A percentile compares a stretch with the other conserved stretches of the same genome.
Conservation (phyloP, 2,797 vertebrate genomes). For the Notolabrus celidotus region DNA sequence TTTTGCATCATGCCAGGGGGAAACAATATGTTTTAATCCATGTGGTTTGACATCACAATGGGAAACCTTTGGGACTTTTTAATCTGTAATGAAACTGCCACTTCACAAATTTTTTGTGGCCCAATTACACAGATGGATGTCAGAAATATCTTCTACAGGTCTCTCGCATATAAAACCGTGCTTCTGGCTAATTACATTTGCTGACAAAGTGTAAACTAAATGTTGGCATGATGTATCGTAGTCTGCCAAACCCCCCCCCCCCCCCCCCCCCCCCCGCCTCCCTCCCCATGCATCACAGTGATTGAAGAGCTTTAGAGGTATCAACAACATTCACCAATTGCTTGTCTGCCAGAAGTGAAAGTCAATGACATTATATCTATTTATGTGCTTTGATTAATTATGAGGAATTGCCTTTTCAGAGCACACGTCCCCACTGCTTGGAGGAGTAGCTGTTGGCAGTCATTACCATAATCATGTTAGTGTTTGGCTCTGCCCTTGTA, state of each 20-base stretch:
- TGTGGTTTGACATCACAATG: slow-evolving; percentile 15
- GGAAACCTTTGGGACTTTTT: slow-evolving; percentile 7
- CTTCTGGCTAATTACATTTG: slow-evolving; percentile 67
- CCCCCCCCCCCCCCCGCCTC: slow-evolving; percentile 26
- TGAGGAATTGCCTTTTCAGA: slow-evolving; percentile 53
- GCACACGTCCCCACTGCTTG: slow-evolving; percentile 16
- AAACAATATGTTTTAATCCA: background rate
- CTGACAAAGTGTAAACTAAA: slow-evolving; percentile 60
- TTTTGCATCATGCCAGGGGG: background rate
- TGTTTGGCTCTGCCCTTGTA: slow-evolving; percentile 76
- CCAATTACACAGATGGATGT: slow-evolving; percentile 25
- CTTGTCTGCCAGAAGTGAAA: slow-evolving; percentile 66
- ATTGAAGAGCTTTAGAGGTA: slow-evolving; percentile 66
- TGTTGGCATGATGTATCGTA: slow-evolving; percentile 62
- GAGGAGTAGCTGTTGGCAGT: slow-evolving; percentile 62
- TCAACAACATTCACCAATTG: slow-evolving; percentile 66
- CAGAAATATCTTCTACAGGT: slow-evolving; percentile 13
- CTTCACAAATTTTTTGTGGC: background rate
- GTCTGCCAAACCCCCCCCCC: slow-evolving; percentile 34
- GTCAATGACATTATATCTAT: slow-evolving; percentile 71
- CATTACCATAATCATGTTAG: slow-evolving; percentile 82
- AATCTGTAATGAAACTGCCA: slow-evolving; percentile 22
- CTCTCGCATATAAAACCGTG: slow-evolving; percentile 38
- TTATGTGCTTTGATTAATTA: slow-evolving; percentile 78
- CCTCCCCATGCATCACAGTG: slow-evolving; percentile 51